A percentile compares a stretch with the other conserved stretches of the same genome.
phyloP scores from a whole-genome alignment of 2,797 vertebrate genomes.

The Distichodus sexfasciatus region DNA sequence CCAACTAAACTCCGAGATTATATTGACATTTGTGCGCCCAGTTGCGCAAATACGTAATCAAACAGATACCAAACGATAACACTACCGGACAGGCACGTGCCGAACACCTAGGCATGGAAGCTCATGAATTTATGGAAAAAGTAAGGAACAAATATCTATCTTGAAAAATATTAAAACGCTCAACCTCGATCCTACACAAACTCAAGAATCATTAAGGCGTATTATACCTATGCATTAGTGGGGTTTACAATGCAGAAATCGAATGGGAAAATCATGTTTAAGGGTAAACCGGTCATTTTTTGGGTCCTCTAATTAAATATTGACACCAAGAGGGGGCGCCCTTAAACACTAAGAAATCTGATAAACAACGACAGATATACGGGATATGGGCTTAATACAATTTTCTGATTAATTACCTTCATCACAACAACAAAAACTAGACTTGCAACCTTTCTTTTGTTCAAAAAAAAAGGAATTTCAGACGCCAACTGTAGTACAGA shows the following conservation, averaged over 20 bases:
- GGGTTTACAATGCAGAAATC: not conserved
- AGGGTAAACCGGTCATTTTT: not conserved
- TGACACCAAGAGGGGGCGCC: constrained; percentile 76
- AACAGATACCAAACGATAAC: constrained; percentile 72
- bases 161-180: no score
- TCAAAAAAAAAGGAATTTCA: no score
- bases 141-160: not conserved
- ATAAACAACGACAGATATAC: not conserved
- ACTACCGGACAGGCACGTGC: constrained; percentile 33
- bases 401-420: no score
- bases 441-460: no score
- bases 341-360: constrained; percentile 52
- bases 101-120: constrained; percentile 31
- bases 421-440: no score
- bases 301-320: not conserved
- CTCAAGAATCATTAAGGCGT: not conserved
- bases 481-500: no score
- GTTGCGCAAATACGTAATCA: constrained; percentile 77
- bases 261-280: not conserved
- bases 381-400: no score
- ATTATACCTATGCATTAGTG: not conserved
- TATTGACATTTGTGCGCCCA: constrained; percentile 46
- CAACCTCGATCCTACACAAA: not conserved
- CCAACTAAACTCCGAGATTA: constrained; percentile 48
- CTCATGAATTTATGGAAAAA: constrained; percentile 5